Evolutionary conservation across 2,888 invertebrate species (phyloP).

Genomic region (Idaea dimidiata): DNA sequence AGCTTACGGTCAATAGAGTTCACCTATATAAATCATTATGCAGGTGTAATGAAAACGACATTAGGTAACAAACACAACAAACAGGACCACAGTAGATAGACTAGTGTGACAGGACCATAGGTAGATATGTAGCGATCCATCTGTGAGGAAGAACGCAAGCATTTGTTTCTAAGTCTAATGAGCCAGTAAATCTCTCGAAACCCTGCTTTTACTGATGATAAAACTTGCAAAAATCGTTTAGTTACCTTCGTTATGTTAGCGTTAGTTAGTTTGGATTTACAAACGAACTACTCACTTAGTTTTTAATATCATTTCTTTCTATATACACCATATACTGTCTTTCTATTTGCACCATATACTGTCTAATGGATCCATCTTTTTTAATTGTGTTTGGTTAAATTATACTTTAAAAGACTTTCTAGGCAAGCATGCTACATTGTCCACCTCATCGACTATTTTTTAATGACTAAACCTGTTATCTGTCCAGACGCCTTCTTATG

Average conservation of each 20-base stretch:
- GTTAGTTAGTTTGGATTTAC: not conserved
- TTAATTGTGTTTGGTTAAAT: too few relatives aligned
- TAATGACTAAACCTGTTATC: too few relatives aligned
- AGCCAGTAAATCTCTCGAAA: conserved; percentile 39
- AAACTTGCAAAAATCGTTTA: conserved; percentile 22
- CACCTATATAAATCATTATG: not conserved
- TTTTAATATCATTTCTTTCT: not conserved
- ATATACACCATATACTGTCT: too few relatives aligned
- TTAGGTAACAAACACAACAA: not conserved
- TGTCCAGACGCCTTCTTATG: too few relatives aligned
- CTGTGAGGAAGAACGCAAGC: conserved; percentile 26
- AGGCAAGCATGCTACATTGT: too few relatives aligned
- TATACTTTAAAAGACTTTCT: too few relatives aligned
- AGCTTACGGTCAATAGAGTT: not conserved
- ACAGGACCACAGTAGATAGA: too few relatives aligned
- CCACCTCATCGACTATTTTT: too few relatives aligned
- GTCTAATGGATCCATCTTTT: too few relatives aligned
- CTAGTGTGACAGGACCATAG: not conserved
- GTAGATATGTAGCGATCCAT: conserved; percentile 25
- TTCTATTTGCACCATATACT: too few relatives aligned
- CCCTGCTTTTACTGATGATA: conserved; percentile 35
- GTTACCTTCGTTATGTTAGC: not conserved
- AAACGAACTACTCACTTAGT: not conserved
- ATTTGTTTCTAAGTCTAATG: conserved; percentile 36
- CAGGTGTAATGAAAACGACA: not conserved